Evolutionary conservation across 1,140 invertebrate species (phyloP).

Genomic region (Cataglyphis hispanica): DNA sequence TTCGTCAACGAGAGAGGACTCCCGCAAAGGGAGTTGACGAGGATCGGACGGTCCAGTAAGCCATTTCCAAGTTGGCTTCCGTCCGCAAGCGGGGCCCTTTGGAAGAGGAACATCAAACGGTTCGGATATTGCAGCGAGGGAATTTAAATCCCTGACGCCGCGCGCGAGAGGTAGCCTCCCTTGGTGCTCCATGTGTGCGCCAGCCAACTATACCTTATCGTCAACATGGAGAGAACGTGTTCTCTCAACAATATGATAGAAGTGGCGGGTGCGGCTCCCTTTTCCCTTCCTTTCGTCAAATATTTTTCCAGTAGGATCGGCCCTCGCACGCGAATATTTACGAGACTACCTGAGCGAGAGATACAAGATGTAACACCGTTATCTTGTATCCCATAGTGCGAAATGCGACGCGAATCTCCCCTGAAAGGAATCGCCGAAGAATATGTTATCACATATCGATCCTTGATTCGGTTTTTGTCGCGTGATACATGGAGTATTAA

Average conservation of each 20-base stretch:
- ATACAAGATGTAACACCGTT: too few relatives aligned
- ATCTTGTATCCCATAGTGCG: neutral
- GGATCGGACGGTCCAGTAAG: conserved; percentile 58
- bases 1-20: conserved; percentile 47
- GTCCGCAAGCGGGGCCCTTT: conserved; percentile 57
- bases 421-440: neutral
- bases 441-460: neutral
- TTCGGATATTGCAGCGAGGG: conserved; percentile 76
- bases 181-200: neutral
- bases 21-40: conserved; percentile 26
- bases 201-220: neutral
- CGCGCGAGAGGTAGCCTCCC: conserved; percentile 33
- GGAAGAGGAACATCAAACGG: conserved; percentile 75
- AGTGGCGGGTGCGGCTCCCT: conserved; percentile 20
- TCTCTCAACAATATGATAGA: conserved; percentile 46
- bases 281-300: conserved; percentile 42
- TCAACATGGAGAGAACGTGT: conserved; percentile 38
- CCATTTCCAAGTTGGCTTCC: conserved; percentile 76
- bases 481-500: neutral
- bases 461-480: neutral
- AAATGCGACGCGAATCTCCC: conserved; percentile 18
- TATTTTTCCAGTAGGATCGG: conserved; percentile 18
- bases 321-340: conserved; percentile 33
- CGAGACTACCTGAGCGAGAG: neutral
- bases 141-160: conserved; percentile 77